Evolutionary conservation across 2,113 vertebrate species (phyloP).

Genomic region (Beaufortia kweichowensis): DNA sequence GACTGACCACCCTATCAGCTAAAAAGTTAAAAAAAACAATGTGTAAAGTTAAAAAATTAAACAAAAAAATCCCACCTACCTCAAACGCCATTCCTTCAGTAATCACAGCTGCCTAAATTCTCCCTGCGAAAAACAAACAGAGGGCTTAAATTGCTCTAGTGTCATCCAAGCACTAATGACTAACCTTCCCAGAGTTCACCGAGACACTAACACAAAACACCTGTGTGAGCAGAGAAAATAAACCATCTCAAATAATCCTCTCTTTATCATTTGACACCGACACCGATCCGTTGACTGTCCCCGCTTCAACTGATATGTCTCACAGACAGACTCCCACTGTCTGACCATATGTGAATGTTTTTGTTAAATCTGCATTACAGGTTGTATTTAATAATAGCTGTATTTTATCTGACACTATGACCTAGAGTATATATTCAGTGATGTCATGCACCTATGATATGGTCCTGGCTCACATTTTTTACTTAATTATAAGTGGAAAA

Average conservation of each 20-base stretch:
- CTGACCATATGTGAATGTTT: constrained; percentile 8
- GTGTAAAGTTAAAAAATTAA: no score
- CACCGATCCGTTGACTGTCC: not conserved
- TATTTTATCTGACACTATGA: constrained; percentile 2
- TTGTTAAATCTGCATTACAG: no score
- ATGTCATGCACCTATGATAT: no score
- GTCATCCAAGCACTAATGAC: not conserved
- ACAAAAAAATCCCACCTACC: no score
- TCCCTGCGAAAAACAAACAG: not conserved
- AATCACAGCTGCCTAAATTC: not conserved
- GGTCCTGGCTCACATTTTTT: no score
- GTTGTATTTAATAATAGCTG: not conserved
- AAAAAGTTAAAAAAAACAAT: no score
- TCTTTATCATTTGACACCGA: not conserved
- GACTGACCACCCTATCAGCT: no score
- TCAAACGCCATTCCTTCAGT: not conserved
- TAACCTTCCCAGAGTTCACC: not conserved
- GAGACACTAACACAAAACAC: constrained; percentile 13
- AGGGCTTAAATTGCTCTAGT: not conserved
- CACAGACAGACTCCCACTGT: constrained; percentile 1
- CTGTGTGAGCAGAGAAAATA: not conserved
- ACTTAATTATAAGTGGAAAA: no score
- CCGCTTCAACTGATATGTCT: not conserved
- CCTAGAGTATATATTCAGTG: no score
- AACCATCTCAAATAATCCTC: not conserved